Percentiles rank a stretch among this genome's conserved stretches.
Evolutionary conservation across 2,888 invertebrate genomes (phyloP).

Genomic region (Sinotaia quadrata): DNA sequence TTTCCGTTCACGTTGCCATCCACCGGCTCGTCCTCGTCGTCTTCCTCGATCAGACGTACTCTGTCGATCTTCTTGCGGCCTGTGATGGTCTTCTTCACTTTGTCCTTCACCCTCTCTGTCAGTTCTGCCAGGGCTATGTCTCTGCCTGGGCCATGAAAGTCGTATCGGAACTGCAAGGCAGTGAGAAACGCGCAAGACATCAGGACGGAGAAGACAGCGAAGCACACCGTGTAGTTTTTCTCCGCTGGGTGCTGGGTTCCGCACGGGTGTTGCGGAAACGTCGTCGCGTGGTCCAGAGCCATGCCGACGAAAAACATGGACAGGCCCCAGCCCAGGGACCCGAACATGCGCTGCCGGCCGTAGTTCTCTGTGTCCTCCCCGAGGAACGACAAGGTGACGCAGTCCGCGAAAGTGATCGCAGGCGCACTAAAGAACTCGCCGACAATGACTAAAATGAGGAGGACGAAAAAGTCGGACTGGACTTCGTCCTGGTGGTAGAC

Average conservation of each 20-base stretch:
- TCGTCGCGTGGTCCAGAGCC: conserved; percentile 91
- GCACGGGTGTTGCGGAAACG: conserved; percentile 94
- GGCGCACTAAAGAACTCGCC: conserved; percentile 99
- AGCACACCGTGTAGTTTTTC: conserved; percentile 98
- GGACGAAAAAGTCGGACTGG: conserved; percentile 94
- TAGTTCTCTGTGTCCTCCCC: conserved; percentile 84
- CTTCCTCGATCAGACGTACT: conserved; percentile 55
- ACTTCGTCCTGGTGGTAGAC: conserved; percentile 91
- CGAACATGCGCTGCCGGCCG: conserved; percentile 98
- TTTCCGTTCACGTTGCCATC: conserved; percentile 10
- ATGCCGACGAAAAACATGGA: conserved; percentile 97
- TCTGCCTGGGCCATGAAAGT: conserved; percentile 48
- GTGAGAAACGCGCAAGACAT: conserved; percentile 95
- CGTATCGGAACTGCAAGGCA: conserved; percentile 86
- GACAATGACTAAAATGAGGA: conserved; percentile 91
- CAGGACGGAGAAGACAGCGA: conserved; percentile 95
- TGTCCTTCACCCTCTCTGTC: conserved; percentile 61
- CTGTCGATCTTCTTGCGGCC: conserved; percentile 53
- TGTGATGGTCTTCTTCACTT: conserved; percentile 51
- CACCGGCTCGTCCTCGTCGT: conserved; percentile 55
- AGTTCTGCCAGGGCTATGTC: conserved; percentile 59
- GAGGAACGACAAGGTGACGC: conserved; percentile 77
- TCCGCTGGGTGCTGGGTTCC: conserved; percentile 86
- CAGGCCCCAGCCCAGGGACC: conserved; percentile 95
- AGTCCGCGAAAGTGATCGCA: conserved; percentile 88